Conservation (phyloP, 1,140 invertebrate species). For the Drosophila erecta region DNA sequence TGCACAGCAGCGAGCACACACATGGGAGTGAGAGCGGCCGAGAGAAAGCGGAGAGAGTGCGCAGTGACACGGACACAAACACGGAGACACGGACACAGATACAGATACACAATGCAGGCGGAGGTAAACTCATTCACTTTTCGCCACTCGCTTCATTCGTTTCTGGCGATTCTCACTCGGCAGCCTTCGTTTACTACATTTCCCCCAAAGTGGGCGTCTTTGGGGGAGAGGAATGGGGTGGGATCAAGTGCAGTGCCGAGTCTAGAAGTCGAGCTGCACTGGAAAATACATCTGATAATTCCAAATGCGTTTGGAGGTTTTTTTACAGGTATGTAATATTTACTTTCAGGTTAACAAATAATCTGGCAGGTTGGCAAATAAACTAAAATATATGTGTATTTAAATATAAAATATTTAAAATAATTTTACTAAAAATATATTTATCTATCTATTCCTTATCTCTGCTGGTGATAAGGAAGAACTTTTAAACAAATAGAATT, state of each 20-base stretch:
- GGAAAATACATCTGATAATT: not conserved
- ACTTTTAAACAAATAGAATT: too few species aligned
- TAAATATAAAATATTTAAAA: too few species aligned
- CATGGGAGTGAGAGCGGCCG: constrained; percentile 27
- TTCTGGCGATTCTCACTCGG: constrained; percentile 49
- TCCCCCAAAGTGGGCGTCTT: not conserved
- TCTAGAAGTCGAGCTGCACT: constrained; percentile 11
- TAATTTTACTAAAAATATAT: too few species aligned
- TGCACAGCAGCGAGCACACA: constrained; percentile 18
- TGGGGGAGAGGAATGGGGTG: not conserved
- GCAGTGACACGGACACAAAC: constrained; percentile 48
- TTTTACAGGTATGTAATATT: too few species aligned
- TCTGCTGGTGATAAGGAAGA: too few species aligned
- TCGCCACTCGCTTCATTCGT: constrained; percentile 62
- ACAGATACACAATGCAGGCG: constrained; percentile 44
- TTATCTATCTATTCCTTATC: too few species aligned
- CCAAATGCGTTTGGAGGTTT: too few species aligned
- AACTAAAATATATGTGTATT: too few species aligned
- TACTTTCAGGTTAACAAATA: too few species aligned
- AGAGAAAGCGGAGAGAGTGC: constrained; percentile 68
- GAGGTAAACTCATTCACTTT: constrained; percentile 70
- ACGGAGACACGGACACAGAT: constrained; percentile 23
- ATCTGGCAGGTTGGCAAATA: too few species aligned
- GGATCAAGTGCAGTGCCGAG: constrained; percentile 31
- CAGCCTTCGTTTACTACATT: constrained; percentile 69